These are phyloP conservation scores for Dysidea cf. avara DNA, from an alignment of 37 sponge, comb jelly and placozoan genomes.

Conservation along the genomic window DNA sequence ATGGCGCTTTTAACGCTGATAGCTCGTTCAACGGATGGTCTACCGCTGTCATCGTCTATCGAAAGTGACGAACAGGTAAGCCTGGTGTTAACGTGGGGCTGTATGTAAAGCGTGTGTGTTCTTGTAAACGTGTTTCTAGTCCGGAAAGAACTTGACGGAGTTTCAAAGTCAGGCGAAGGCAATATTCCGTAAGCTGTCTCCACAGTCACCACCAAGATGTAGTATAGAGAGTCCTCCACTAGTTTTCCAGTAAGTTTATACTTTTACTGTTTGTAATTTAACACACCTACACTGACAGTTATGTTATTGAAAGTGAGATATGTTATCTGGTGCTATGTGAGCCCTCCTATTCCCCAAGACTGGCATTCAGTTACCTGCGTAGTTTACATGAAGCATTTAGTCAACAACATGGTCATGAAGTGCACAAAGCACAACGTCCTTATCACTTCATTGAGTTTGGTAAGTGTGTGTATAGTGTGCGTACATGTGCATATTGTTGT, in stretches of 20 bases:
- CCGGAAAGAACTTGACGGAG: slow-evolving; percentile 66
- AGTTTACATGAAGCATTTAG: slow-evolving; percentile 71
- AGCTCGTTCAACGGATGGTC: slow-evolving; percentile 86
- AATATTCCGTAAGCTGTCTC: slow-evolving; percentile 83
- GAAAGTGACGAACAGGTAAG: slow-evolving; percentile 66
- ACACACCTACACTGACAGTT: slow-evolving; percentile 30
- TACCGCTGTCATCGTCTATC: slow-evolving; percentile 90
- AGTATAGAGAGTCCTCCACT: slow-evolving; percentile 79
- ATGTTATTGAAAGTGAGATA: slow-evolving; percentile 74
- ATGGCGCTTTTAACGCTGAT: slow-evolving; percentile 96
- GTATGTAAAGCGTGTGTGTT: not conserved
- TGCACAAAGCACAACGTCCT: slow-evolving; percentile 77
- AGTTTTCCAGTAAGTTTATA: slow-evolving; percentile 83
- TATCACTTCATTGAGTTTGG: slow-evolving; percentile 95
- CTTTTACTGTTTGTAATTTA: not conserved
- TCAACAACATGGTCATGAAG: slow-evolving; percentile 65
- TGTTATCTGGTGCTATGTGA: slow-evolving; percentile 92
- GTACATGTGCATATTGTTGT: too few relatives aligned
- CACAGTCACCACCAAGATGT: slow-evolving; percentile 78
- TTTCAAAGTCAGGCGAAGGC: slow-evolving; percentile 88
- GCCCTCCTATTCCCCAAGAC: slow-evolving; percentile 69
- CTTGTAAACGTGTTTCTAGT: slow-evolving; percentile 20
- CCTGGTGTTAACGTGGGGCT: not conserved
- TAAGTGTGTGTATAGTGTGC: too few relatives aligned
- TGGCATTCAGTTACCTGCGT: slow-evolving; percentile 92